These are phyloP conservation scores for Ips typographus DNA, from an alignment of 1,140 invertebrate genomes.

Conservation along the genomic window DNA sequence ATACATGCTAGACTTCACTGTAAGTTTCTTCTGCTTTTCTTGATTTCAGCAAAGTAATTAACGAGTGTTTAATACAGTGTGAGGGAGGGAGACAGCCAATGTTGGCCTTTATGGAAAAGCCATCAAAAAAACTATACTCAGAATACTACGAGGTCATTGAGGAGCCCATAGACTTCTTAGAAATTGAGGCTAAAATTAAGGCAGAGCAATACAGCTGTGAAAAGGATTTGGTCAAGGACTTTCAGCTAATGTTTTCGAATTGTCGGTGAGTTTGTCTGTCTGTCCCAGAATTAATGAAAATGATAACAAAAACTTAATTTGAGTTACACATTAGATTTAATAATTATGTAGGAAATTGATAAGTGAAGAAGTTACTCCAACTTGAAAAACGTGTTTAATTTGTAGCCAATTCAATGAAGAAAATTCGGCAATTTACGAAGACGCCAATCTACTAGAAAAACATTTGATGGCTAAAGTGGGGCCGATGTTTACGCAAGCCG, in stretches of 20 bases:
- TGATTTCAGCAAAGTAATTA: background rate
- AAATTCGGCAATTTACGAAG: constrained; percentile 90
- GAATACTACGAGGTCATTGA: constrained; percentile 95
- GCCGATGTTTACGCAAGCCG: constrained; percentile 55
- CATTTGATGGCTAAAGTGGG: constrained; percentile 82
- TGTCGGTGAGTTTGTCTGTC: constrained; percentile 61
- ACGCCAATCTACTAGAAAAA: constrained; percentile 86
- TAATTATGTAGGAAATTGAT: background rate
- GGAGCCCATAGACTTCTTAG: constrained; percentile 93
- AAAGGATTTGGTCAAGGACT: constrained; percentile 64
- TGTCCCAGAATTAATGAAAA: background rate
- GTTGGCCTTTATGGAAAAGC: constrained; percentile 94
- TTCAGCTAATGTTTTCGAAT: constrained; percentile 91
- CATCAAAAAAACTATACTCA: constrained; percentile 92
- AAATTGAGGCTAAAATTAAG: constrained; percentile 90
- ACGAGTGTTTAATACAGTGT: constrained; percentile 56
- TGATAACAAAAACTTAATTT: background rate
- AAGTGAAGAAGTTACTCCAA: background rate
- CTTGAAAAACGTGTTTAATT: background rate
- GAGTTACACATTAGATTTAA: background rate
- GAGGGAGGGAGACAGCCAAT: constrained; percentile 83
- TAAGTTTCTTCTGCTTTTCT: constrained; percentile 51
- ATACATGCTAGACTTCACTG: constrained; percentile 74
- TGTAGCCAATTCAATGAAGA: constrained; percentile 89
- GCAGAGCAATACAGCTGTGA: constrained; percentile 62